Percentiles rank a stretch among this genome's conserved stretches.
Conservation (phyloP, 2,888 invertebrate species). For the Pyrgus malvae region DNA sequence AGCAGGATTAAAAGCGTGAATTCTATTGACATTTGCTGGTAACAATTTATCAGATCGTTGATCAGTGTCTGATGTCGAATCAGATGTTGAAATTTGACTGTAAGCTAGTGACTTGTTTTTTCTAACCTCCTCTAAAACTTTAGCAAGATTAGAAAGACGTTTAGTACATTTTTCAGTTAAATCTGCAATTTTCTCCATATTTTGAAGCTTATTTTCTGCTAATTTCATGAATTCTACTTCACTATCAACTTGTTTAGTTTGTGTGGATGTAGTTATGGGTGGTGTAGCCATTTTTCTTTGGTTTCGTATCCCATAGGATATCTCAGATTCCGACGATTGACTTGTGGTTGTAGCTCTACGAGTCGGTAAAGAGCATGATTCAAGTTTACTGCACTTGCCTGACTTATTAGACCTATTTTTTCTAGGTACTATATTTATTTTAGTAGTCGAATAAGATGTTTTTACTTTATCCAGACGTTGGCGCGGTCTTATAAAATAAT, state of each 20-base stretch:
- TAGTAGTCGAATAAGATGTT: slow-evolving; percentile 30
- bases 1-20: slow-evolving; percentile 8
- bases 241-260: slow-evolving; percentile 55
- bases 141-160: slow-evolving; percentile 70
- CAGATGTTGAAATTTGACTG: slow-evolving; percentile 63
- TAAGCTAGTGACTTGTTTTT: slow-evolving; percentile 68
- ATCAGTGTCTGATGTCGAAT: slow-evolving; percentile 61
- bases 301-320: background rate
- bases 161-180: slow-evolving; percentile 74
- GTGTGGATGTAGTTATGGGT: slow-evolving; percentile 56
- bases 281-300: slow-evolving; percentile 22
- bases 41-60: slow-evolving; percentile 49
- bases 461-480: slow-evolving; percentile 1
- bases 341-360: slow-evolving; percentile 34
- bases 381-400: background rate
- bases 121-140: slow-evolving; percentile 73
- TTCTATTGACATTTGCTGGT: background rate
- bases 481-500: background rate
- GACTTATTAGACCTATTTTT: background rate
- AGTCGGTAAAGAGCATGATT: slow-evolving; percentile 21
- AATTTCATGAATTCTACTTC: slow-evolving; percentile 63
- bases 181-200: slow-evolving; percentile 76
- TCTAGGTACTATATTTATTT: slow-evolving; percentile 10
- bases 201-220: slow-evolving; percentile 70
- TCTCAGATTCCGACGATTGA: slow-evolving; percentile 45